Evolutionary conservation across 2,888 invertebrate species (phyloP), one percentile per base, ranked within the genome.

Genomic region (Pristionchus entomophagus): DNA sequence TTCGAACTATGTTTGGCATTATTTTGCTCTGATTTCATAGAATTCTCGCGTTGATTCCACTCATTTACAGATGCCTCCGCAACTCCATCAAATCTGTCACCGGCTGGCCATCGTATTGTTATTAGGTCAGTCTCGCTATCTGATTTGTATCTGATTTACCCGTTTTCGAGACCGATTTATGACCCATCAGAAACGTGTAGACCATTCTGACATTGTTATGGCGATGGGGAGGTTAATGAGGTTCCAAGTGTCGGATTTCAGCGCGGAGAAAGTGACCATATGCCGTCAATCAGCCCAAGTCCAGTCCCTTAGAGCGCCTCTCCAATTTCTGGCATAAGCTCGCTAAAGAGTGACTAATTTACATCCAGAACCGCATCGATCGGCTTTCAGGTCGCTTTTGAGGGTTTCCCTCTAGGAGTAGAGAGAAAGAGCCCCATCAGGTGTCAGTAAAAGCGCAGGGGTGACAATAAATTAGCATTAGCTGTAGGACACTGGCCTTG

Each of bases 111-210:
- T 45, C 73, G 14, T 73, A 41, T 73, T 73, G 45, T 73, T 73
- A 73, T 73, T 73, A 73, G 73, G 73, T 73, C 73, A 73, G 73
- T 65, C 17, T 26, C 38, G 22, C 45, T 26, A 73, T 73, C 73
- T 35, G 45, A 41, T 38, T 38, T n/a, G n/a, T 4, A 73, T 41
- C 41, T 73, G 73, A 56, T 73, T 73, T 45, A 73, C 26, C 19
- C 65, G 17, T 22, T 69, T 69, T 38, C 69, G 3, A 19, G 73
- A 26, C 45, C 73, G 26, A 73, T 73, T 73, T 45, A 73, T 41
- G 73, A 73, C 12, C 73, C 4, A 26, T 56, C 56, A 56, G n/a
- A 56, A 29, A 41, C 10, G 73, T 41, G 65, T 35, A 65, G 41
- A 41, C 6, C 41, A 17, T 38, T 73, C 41, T 73, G 73, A 73